These are phyloP conservation scores for Pygoscelis adeliae DNA, from an alignment of 2,113 vertebrate species.

Conservation along the genomic window DNA sequence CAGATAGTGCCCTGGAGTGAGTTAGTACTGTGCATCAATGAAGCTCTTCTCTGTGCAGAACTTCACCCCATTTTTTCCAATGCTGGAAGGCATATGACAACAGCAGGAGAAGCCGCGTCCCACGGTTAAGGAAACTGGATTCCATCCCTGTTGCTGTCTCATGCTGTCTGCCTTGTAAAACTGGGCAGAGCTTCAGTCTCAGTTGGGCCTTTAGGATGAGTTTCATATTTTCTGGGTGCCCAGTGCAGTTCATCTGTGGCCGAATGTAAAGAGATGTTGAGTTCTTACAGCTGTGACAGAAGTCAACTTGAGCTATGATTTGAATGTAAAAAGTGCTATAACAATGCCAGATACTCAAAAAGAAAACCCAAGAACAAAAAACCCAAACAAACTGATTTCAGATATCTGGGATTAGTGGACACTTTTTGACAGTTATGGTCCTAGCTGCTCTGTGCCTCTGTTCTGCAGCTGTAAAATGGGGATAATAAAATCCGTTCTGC, in stretches of 20 bases:
- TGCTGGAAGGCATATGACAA: background rate
- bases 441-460: background rate
- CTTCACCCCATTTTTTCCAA: background rate
- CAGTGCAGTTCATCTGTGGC: background rate
- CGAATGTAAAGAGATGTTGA: background rate
- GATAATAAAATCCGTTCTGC: background rate
- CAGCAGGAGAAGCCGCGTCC: accelerated
- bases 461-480: background rate
- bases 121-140: background rate
- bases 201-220: background rate
- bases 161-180: background rate
- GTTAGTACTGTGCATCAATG: background rate
- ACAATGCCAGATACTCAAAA: background rate
- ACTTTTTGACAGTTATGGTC: background rate
- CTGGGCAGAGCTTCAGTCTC: background rate
- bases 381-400: background rate
- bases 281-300: background rate
- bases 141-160: background rate
- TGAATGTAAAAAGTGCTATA: background rate
- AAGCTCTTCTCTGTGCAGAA: background rate
- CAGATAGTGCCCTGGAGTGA: background rate
- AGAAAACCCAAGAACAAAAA: background rate
- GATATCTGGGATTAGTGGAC: background rate
- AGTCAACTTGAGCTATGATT: background rate
- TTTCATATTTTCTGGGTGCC: background rate